phyloP scores from a whole-genome alignment of 2,797 vertebrate species.

The Mallotus villosus region DNA sequence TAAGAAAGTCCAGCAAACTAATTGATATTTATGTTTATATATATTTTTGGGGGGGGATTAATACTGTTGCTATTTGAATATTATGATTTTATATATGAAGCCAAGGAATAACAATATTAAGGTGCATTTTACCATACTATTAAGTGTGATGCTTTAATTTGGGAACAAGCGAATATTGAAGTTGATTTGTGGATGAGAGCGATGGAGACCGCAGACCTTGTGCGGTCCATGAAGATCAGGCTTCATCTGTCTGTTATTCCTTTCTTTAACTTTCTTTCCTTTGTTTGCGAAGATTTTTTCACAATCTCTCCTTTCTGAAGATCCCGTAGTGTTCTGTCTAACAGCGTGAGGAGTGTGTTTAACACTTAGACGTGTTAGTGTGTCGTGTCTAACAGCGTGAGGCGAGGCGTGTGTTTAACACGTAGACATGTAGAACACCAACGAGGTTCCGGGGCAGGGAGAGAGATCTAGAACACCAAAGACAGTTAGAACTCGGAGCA shows the following conservation, averaged over 20 bases:
- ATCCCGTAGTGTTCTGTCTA: conserved; percentile 17
- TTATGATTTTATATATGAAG: conserved; percentile 75
- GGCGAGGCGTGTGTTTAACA: conserved; percentile 2
- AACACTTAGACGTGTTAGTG: neutral
- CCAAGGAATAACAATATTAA: conserved; percentile 72
- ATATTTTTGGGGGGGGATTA: conserved; percentile 69
- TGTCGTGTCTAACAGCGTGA: conserved; percentile 26
- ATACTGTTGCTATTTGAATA: conserved; percentile 74
- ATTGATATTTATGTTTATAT: conserved; percentile 79
- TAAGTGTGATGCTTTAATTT: conserved; percentile 55
- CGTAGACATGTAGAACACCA: neutral
- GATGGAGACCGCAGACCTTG: neutral
- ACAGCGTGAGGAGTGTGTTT: conserved; percentile 15
- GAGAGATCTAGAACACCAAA: neutral
- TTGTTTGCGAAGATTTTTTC: conserved; percentile 6
- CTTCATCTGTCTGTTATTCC: conserved; percentile 33
- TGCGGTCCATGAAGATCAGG: conserved; percentile 48
- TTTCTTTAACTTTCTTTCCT: conserved; percentile 17
- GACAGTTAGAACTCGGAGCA: neutral
- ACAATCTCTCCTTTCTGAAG: neutral
- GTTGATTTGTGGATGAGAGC: conserved; percentile 24
- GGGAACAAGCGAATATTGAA: conserved; percentile 53
- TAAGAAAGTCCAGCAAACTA: conserved; percentile 65
- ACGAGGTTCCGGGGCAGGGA: conserved; percentile 8
- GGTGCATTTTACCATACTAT: conserved; percentile 62